Percentiles rank a stretch among this genome's conserved stretches.
Evolutionary conservation across 53 echinoderm and acorn worm genomes (phyloP).

Genomic region (Patiria pectinifera): DNA sequence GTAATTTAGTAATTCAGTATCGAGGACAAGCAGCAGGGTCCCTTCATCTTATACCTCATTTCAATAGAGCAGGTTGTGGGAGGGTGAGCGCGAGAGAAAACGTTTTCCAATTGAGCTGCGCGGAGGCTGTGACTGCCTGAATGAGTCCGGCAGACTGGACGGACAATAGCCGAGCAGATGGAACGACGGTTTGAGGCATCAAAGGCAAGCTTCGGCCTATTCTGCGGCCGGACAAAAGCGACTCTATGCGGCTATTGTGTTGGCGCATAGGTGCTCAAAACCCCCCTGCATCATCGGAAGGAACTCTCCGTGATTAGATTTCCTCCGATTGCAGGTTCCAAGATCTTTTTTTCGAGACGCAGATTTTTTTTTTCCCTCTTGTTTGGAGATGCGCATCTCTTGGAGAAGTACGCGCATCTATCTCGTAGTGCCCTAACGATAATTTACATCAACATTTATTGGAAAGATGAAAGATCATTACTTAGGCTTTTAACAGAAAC

Average conservation of each 20-base stretch:
- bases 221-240: constrained; percentile 39
- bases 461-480: too few relatives aligned
- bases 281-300: constrained; percentile 39
- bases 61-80: background rate
- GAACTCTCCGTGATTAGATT: constrained; percentile 52
- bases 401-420: background rate
- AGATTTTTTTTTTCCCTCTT: background rate
- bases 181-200: constrained; percentile 38
- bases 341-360: background rate
- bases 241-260: constrained; percentile 40
- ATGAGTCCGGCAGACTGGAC: constrained; percentile 37
- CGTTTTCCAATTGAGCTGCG: background rate
- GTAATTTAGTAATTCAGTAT: too few relatives aligned
- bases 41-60: background rate
- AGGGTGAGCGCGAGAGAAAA: constrained; percentile 4
- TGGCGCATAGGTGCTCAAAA: constrained; percentile 53
- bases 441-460: too few relatives aligned
- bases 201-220: constrained; percentile 39
- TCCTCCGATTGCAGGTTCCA: constrained; percentile 42
- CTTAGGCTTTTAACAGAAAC: too few relatives aligned
- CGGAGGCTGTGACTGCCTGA: constrained; percentile 22
- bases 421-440: too few relatives aligned
- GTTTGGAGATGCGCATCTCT: background rate
- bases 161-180: constrained; percentile 55
- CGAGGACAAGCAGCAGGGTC: background rate